Evolutionary conservation across 2,797 vertebrate genomes (phyloP).

Genomic region (Neomorphus geoffroyi): DNA sequence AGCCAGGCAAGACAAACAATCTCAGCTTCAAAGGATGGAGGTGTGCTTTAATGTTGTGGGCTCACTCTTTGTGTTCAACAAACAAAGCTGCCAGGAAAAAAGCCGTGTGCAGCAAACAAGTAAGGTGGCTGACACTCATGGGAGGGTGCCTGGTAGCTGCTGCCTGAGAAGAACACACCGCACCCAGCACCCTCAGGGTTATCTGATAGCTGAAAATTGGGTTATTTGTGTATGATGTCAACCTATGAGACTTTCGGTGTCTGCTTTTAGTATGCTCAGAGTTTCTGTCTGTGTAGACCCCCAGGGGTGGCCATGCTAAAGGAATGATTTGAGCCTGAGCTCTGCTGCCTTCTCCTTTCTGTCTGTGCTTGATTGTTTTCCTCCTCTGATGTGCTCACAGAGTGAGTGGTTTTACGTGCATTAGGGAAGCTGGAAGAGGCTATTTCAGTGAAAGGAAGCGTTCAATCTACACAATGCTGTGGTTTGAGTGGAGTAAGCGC

Average conservation of each 20-base stretch:
- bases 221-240: accelerated
- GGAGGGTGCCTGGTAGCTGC: not conserved
- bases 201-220: not conserved
- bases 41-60: slow-evolving; percentile 23
- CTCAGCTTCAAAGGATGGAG: slow-evolving; percentile 28
- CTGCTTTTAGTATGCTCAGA: not conserved
- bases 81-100: not conserved
- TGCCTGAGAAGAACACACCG: not conserved
- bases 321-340: not conserved
- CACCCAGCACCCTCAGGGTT: not conserved
- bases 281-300: not conserved
- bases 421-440: not conserved
- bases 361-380: not conserved
- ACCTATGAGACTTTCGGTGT: not conserved
- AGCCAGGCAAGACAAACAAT: slow-evolving; percentile 22
- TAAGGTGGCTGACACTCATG: slow-evolving; percentile 13
- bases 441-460: not conserved
- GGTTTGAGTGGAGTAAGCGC: not conserved
- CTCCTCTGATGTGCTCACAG: not conserved
- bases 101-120: slow-evolving; percentile 6
- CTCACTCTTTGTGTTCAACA: not conserved
- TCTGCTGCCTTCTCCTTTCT: not conserved
- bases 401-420: not conserved
- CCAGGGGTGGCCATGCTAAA: not conserved
- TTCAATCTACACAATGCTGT: not conserved